Evolutionary conservation across 2,888 invertebrate genomes (phyloP).

Genomic region (Vanessa cardui): DNA sequence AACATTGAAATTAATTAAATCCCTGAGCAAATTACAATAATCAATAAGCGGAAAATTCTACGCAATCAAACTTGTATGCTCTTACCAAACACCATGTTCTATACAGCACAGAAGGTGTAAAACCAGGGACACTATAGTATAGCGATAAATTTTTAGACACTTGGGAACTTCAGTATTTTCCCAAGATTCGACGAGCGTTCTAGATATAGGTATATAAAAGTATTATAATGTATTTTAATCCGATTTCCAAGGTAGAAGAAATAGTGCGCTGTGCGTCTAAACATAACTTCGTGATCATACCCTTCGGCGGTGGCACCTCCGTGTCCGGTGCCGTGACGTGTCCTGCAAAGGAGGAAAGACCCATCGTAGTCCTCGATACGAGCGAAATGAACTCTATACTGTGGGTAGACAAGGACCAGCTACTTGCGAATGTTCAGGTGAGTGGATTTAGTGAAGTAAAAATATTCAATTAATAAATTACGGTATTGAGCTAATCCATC

Average conservation of each 20-base stretch:
- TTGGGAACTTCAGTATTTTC: too few species aligned
- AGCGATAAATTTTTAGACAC: too few species aligned
- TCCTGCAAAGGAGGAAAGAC: constrained; percentile 85
- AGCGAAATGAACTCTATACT: constrained; percentile 97
- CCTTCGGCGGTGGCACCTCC: constrained; percentile 97
- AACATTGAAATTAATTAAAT: too few species aligned
- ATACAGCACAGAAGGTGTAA: too few species aligned
- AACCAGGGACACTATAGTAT: too few species aligned
- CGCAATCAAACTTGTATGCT: too few species aligned
- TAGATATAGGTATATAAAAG: too few species aligned
- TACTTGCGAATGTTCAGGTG: constrained; percentile 73
- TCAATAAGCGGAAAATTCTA: too few species aligned
- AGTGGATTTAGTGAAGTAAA: constrained; percentile 11
- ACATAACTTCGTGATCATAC: constrained; percentile 92
- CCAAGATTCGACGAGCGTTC: too few species aligned
- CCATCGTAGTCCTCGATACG: constrained; percentile 95
- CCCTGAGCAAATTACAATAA: too few species aligned
- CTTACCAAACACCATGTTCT: too few species aligned
- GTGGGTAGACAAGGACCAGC: constrained; percentile 90
- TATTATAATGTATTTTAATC: too few species aligned
- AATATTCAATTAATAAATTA: not conserved
- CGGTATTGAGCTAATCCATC: not conserved
- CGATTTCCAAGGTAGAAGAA: constrained; percentile 83
- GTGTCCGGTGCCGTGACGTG: constrained; percentile 95
- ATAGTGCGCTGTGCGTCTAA: constrained; percentile 90